phyloP scores from a whole-genome alignment of 1,140 invertebrate genomes.

The Choristoneura fumiferana region DNA sequence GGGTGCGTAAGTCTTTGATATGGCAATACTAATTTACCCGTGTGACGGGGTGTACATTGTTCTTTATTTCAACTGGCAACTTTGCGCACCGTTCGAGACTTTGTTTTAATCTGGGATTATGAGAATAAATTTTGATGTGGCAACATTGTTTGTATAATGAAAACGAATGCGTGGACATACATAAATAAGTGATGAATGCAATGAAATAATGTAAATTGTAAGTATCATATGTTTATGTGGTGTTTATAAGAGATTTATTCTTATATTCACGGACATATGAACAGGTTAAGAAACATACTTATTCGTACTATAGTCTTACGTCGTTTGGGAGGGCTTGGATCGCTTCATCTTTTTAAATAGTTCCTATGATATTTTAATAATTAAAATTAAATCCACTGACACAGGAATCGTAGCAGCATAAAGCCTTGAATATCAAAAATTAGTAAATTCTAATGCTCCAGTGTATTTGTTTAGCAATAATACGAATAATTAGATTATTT shows the following conservation, averaged over 20 bases:
- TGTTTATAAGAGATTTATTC: background rate
- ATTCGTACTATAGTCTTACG: conserved; percentile 5
- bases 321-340: conserved; percentile 8
- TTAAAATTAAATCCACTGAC: background rate
- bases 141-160: too few species aligned
- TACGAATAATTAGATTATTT: background rate
- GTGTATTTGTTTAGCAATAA: conserved; percentile 11
- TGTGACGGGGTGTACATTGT: background rate
- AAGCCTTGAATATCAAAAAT: too few species aligned
- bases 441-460: background rate
- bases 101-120: too few species aligned
- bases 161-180: too few species aligned
- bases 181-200: too few species aligned
- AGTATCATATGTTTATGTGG: too few species aligned
- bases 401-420: conserved; percentile 2
- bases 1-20: conserved; percentile 1
- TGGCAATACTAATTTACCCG: background rate
- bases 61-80: background rate
- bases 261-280: background rate
- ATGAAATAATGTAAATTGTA: too few species aligned
- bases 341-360: conserved; percentile 12
- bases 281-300: background rate
- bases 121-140: too few species aligned
- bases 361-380: background rate
- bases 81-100: background rate